Evolutionary conservation across 2,888 invertebrate genomes (phyloP).

Genomic region (Rhogogaster chlorosoma): DNA sequence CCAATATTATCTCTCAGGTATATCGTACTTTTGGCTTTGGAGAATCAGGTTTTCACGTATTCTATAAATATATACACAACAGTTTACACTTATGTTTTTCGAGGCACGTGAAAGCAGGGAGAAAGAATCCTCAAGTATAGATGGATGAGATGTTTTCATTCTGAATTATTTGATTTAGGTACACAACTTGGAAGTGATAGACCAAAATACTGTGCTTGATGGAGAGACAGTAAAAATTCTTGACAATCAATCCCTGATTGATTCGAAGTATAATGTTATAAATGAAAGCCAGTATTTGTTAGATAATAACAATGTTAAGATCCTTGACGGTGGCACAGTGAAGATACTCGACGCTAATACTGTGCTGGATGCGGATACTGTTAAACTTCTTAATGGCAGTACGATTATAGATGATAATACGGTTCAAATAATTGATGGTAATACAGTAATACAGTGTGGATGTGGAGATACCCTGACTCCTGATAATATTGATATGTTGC

Average conservation of each 20-base stretch:
- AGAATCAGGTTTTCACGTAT: neutral
- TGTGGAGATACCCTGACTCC: slow-evolving; percentile 54
- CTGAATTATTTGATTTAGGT: slow-evolving; percentile 60
- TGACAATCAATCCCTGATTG: slow-evolving; percentile 66
- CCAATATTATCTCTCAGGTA: slow-evolving; percentile 71
- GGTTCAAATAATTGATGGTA: slow-evolving; percentile 65
- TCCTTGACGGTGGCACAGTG: slow-evolving; percentile 66
- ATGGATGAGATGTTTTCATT: neutral
- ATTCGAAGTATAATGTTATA: slow-evolving; percentile 67
- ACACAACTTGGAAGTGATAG: slow-evolving; percentile 71
- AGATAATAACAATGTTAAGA: slow-evolving; percentile 68
- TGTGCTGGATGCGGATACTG: slow-evolving; percentile 67
- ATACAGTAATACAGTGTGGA: slow-evolving; percentile 60
- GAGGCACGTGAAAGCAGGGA: neutral
- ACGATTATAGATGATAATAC: slow-evolving; percentile 60
- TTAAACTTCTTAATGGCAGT: slow-evolving; percentile 67
- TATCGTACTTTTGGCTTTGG: neutral
- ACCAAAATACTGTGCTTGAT: slow-evolving; percentile 68
- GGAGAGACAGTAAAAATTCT: slow-evolving; percentile 67
- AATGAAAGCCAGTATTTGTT: slow-evolving; percentile 68
- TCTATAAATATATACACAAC: neutral
- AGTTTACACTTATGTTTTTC: neutral
- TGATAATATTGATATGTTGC: slow-evolving; percentile 33
- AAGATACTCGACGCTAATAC: slow-evolving; percentile 69
- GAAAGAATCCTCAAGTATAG: neutral